phyloP scores from a whole-genome alignment of 2,888 invertebrate species.

The Augiades crinisus region DNA sequence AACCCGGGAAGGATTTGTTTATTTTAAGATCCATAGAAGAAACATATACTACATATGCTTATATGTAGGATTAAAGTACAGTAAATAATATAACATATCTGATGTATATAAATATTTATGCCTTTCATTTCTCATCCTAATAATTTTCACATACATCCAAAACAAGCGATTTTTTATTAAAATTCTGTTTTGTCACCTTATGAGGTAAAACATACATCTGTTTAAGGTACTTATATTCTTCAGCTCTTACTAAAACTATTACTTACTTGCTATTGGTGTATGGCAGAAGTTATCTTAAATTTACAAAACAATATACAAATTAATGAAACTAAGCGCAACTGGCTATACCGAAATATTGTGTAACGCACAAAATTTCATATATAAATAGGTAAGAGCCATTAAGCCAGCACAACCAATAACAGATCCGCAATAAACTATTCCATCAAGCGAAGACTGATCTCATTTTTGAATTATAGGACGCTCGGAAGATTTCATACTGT shows the following conservation, averaged over 20 bases:
- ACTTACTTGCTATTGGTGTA: no score
- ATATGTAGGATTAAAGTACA: not conserved
- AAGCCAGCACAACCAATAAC: slow-evolving; percentile 50
- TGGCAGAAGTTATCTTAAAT: no score
- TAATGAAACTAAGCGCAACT: no score
- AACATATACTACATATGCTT: not conserved
- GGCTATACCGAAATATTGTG: no score
- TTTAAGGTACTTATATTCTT: no score
- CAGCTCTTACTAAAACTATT: no score
- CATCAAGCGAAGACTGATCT: slow-evolving; percentile 57
- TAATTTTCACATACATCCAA: no score
- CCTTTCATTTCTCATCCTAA: no score
- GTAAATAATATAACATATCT: not conserved
- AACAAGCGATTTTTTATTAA: no score
- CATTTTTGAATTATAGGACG: slow-evolving; percentile 69
- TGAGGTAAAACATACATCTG: no score
- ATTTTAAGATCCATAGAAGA: slow-evolving; percentile 5
- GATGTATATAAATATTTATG: not conserved
- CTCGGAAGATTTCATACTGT: slow-evolving; percentile 53
- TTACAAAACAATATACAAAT: no score
- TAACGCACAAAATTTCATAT: not conserved
- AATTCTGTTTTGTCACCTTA: no score
- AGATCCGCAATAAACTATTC: slow-evolving; percentile 57
- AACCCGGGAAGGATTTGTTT: slow-evolving; percentile 18
- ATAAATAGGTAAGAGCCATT: slow-evolving; percentile 45